Base-by-base conservation (phyloP, 1,140 invertebrate species). In the Cardiocondyla obscurior region DNA sequence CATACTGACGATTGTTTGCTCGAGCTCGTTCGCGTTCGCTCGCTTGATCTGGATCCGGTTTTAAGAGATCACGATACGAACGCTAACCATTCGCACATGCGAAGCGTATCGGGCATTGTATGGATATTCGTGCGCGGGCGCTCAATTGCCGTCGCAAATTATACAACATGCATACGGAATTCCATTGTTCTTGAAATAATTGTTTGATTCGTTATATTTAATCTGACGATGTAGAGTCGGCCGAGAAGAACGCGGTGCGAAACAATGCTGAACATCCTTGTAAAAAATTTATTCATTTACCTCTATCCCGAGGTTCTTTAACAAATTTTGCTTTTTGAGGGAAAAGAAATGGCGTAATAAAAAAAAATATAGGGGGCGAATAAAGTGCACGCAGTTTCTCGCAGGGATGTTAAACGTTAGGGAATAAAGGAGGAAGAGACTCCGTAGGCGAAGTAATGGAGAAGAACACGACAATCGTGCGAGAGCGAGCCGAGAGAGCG, bases 161-260 rank as follows among this genome's bases (percentile, higher is more conserved):
- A 65, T 46, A 49, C n/a, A 14, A 44, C 16, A 39, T 42, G 39
- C 60, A 28, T 16, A 42, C 42, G 44, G 30, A 57, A 64, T 81
- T 65, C 53, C 16, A 83, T 64, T 79, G 65, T 77, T 67, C 60
- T 22, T 49, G 53, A 67, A 83, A 82, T 60, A 77, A 79, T 49
- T 77, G 53, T 51, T 30, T 82, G 14, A 55, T 25, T 62, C 30
- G 33, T 44, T 22, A 62, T 25, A 64, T 77, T 46, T 44, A 39
- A 67, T 5, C 14, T 14, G 44, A 10, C 39, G 25, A 76, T 25
- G 44, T 72, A 8, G 4, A 72, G 16, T 19, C 16, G 1, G 2
- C 33, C 36, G 19, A 4, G 22, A 39, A 22, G 5, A 36, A 22
- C 8, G n/a, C 3, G 30, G 53, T 1, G 12, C 14, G 36, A 42